Base-by-base conservation (phyloP, 1,140 invertebrate genomes). In the Nasonia longicornis region DNA sequence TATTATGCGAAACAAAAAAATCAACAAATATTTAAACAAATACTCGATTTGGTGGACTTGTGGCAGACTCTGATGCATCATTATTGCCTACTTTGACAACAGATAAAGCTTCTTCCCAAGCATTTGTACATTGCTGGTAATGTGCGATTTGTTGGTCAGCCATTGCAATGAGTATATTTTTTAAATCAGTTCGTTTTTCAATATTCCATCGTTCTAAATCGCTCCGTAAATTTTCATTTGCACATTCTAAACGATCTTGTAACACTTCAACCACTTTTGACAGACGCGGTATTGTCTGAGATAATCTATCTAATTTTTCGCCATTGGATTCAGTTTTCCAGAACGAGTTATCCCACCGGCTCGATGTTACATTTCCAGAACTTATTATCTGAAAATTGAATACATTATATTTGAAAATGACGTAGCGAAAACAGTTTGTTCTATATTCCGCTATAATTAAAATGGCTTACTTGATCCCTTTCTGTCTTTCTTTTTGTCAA, bases 151-250 rank as follows among this genome's bases (percentile, higher is more conserved):
- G 94, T 86, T 93, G 92, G 83, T 94, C 93, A 20, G 94, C 94
- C 90, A 95, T 93, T 83, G 91, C 88, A 2, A 93, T 87, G 6
- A 96, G 90, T 83, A 95, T 92, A 81, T 92, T 92, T 85, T 94
- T 95, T 35, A 95, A 87, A 87, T 95, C 94, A 16, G 91, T 89
- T 82, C 93, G 93, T 87, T 95, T 96, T 80, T 94, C 94, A 22
- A 91, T 86, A 82, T 95, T 93, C 95, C 95, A 96, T 77, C 94
- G 89, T 66, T 95, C 93, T 79, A 95, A 89, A 87, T 95, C 95
- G 48, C 94, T 94, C 70, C 94, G 91, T 8, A 96, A 88, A 87
- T 94, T 93, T 87, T 95, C 94, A 86, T 95, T 95, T 0, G 94
- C 94, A 86, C 94, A 94, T 86, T 95, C 94, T 48, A 95, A 87